phyloP scores from a whole-genome alignment of 2,888 invertebrate genomes.

The Drosophila melanosoma region DNA sequence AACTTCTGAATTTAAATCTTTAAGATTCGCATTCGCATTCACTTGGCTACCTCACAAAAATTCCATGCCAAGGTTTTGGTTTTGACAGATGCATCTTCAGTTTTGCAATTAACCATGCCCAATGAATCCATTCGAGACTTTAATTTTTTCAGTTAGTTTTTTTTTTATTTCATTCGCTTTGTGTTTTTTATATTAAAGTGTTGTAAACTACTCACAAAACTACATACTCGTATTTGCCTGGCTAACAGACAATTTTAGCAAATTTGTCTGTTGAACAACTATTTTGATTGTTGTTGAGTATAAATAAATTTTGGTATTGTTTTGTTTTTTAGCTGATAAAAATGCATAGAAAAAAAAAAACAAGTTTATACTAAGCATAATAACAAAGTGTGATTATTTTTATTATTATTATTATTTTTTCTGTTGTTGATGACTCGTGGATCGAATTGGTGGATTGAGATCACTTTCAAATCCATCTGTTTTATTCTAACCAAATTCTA shows the following conservation, averaged over 20 bases:
- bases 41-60: slow-evolving; percentile 9
- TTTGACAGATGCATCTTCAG: slow-evolving; percentile 1
- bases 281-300: slow-evolving; percentile 15
- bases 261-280: slow-evolving; percentile 26
- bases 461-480: slow-evolving; percentile 13
- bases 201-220: slow-evolving; percentile 28
- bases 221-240: not conserved
- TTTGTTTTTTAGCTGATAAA: not conserved
- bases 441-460: slow-evolving; percentile 18
- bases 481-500: slow-evolving; percentile 12
- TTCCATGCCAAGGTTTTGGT: slow-evolving; percentile 22
- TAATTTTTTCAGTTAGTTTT: slow-evolving; percentile 52
- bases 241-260: slow-evolving; percentile 21
- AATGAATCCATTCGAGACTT: slow-evolving; percentile 32
- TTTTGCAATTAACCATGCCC: slow-evolving; percentile 18
- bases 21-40: not conserved
- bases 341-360: slow-evolving; percentile 13
- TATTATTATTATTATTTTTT: too few species aligned
- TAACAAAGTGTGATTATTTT: slow-evolving; percentile 6
- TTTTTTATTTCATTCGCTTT: slow-evolving; percentile 43
- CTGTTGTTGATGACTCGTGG: slow-evolving; percentile 9
- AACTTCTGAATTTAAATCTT: not conserved
- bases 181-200: slow-evolving; percentile 38
- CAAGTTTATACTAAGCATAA: slow-evolving; percentile 6
- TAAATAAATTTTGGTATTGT: slow-evolving; percentile 28